Evolutionary conservation across 2,113 vertebrate species (phyloP).

Genomic region (Coryphaenoides rupestris): DNA sequence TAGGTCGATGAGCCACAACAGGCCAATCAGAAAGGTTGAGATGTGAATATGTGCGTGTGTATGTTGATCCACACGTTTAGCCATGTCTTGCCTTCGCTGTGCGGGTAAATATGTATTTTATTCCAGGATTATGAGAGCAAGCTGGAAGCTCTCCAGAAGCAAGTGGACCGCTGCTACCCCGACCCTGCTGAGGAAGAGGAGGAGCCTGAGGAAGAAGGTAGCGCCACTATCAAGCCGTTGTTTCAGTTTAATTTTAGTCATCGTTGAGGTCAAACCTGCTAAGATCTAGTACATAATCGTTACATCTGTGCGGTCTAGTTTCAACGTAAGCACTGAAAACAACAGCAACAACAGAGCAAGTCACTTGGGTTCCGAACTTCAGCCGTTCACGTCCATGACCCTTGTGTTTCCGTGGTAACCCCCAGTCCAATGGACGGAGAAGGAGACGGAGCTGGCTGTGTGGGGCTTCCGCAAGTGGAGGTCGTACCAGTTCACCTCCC

Average conservation of each 20-base stretch:
- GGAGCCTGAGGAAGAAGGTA: constrained; percentile 93
- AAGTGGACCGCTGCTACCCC: constrained; percentile 88
- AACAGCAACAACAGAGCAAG: not conserved
- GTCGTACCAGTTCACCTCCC: constrained; percentile 96
- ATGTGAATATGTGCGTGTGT: too few relatives aligned
- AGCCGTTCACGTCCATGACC: not conserved
- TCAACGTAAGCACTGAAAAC: too few relatives aligned
- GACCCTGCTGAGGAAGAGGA: constrained; percentile 89
- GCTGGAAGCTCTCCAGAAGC: constrained; percentile 92
- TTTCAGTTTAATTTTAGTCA: too few relatives aligned
- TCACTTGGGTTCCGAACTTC: not conserved
- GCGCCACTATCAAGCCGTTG: not conserved
- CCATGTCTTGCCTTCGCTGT: too few relatives aligned
- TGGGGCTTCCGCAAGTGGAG: constrained; percentile 97
- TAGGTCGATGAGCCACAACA: constrained; percentile 48
- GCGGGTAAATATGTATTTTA: constrained; percentile 13
- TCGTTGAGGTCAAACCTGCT: too few relatives aligned
- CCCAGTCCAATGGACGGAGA: constrained; percentile 89
- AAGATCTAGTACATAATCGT: too few relatives aligned
- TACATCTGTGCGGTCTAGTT: too few relatives aligned
- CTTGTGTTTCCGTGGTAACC: constrained; percentile 8
- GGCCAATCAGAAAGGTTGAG: too few relatives aligned
- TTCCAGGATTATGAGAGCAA: constrained; percentile 96
- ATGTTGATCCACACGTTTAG: too few relatives aligned
- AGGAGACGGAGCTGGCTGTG: constrained; percentile 85